These are phyloP conservation scores for Cephalopterus ornatus DNA, from an alignment of 2,113 vertebrate species.

Conservation along the genomic window DNA sequence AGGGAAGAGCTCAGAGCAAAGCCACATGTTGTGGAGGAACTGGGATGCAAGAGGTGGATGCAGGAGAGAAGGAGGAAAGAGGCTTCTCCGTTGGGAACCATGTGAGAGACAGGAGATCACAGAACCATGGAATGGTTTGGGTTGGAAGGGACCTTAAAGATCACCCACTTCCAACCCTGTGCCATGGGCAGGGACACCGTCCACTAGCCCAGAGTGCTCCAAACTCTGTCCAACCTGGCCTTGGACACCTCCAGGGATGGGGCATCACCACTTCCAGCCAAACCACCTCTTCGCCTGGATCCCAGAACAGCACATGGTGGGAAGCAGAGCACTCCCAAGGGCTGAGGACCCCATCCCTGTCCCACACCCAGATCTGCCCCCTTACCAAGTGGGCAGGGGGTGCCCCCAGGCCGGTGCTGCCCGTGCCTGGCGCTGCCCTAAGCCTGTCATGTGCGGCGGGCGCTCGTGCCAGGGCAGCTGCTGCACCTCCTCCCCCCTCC, in stretches of 20 bases:
- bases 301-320: background rate
- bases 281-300: background rate
- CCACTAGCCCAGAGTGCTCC: background rate
- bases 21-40: rapidly evolving
- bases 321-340: background rate
- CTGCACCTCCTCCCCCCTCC: background rate
- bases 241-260: rapidly evolving
- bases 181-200: background rate
- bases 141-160: background rate
- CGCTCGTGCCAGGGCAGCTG: background rate
- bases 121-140: background rate
- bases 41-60: rapidly evolving
- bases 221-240: rapidly evolving
- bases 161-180: background rate
- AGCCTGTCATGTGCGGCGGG: slow-evolving; percentile 34
- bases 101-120: rapidly evolving
- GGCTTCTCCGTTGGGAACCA: background rate
- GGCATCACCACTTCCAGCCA: background rate
- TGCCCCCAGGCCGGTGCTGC: background rate
- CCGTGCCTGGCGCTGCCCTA: slow-evolving; percentile 39
- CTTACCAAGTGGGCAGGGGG: background rate
- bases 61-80: background rate
- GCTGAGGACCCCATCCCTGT: background rate
- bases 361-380: background rate
- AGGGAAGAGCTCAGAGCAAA: background rate